A percentile compares a stretch with the other conserved stretches of the same genome.
Conservation (phyloP, 2,797 vertebrate species). For the Coluber constrictor region DNA sequence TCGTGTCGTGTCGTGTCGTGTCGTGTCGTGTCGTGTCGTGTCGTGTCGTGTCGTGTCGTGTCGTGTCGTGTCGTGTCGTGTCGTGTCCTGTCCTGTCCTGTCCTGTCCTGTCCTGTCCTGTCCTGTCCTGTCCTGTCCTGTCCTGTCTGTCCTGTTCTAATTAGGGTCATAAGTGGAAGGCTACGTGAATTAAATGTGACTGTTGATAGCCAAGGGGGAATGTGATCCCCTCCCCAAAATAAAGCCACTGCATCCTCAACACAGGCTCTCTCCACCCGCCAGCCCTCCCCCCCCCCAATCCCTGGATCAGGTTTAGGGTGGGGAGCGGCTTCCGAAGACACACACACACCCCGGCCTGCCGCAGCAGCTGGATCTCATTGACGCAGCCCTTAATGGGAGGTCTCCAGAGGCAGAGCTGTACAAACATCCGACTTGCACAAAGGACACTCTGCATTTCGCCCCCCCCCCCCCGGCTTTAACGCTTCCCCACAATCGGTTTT, state of each 20-base stretch:
- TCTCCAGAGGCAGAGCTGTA: slow-evolving; percentile 15
- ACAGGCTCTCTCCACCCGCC: neutral
- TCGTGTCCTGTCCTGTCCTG: no score
- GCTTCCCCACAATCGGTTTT: slow-evolving; percentile 10
- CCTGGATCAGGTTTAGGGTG: neutral
- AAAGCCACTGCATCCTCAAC: neutral
- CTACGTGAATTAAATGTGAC: neutral
- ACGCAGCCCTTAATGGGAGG: neutral
- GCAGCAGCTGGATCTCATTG: slow-evolving; percentile 6
- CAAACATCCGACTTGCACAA: slow-evolving; percentile 12
- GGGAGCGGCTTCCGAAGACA: neutral
- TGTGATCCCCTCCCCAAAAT: no score
- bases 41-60: no score
- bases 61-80: no score
- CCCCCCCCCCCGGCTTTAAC: neutral
- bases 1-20: no score
- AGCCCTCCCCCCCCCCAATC: neutral
- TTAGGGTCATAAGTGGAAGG: neutral
- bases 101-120: no score
- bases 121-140: no score
- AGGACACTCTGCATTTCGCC: neutral
- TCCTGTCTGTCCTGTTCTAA: no score
- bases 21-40: no score
- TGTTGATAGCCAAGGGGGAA: no score
- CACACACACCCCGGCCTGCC: neutral